Evolutionary conservation across 1,140 invertebrate species (phyloP).

Genomic region (Drusus annulatus): DNA sequence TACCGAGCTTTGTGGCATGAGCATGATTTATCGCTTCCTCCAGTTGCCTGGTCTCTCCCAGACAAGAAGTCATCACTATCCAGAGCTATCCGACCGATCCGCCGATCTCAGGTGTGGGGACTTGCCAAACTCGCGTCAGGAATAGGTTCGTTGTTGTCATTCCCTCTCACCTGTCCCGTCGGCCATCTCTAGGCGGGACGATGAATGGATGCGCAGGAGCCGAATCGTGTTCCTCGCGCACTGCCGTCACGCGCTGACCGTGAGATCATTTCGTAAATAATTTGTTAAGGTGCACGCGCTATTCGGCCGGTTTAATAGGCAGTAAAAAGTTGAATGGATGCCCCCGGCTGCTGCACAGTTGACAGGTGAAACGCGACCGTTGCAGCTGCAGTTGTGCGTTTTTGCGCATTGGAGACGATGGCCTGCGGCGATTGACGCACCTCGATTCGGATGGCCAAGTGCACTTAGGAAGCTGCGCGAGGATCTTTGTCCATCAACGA

Average conservation of each 20-base stretch:
- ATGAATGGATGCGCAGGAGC: slow-evolving; percentile 31
- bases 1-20: too few relatives aligned
- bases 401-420: not conserved
- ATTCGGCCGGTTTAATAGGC: not conserved
- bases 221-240: not conserved
- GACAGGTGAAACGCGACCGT: not conserved
- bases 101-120: not conserved
- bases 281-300: not conserved
- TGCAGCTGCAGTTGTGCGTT: not conserved
- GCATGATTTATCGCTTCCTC: slow-evolving; percentile 8
- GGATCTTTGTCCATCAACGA: too few relatives aligned
- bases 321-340: not conserved
- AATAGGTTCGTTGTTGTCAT: slow-evolving; percentile 21
- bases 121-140: slow-evolving; percentile 12
- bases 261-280: slow-evolving; percentile 20
- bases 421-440: not conserved
- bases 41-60: slow-evolving; percentile 2
- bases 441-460: not conserved
- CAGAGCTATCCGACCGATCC: too few relatives aligned
- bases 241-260: slow-evolving; percentile 7
- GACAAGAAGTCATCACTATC: not conserved
- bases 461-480: not conserved
- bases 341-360: not conserved
- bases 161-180: slow-evolving; percentile 29
- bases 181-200: not conserved